Evolutionary conservation across 2,888 invertebrate genomes (phyloP), one percentile per base, ranked within the genome.

Genomic region (Acanthosepion esculentum): DNA sequence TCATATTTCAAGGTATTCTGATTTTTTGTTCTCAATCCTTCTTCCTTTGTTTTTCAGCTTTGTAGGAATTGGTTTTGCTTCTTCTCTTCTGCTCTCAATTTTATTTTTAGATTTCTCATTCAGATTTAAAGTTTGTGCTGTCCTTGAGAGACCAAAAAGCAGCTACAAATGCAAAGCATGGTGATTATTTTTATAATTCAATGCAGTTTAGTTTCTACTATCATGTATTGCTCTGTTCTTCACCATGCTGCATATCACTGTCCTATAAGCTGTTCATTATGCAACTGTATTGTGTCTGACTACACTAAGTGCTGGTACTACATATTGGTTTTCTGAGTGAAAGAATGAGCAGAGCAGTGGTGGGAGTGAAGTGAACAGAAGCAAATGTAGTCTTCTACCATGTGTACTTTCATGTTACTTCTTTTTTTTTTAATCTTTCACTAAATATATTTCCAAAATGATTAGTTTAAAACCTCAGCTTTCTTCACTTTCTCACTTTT

Each of bases 221-320:
- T n/a, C n/a, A 6, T 78, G 78, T 29, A 7, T n/a, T 29, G 78
- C 15, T n/a, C 29, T 59, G 78, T 78, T n/a, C n/a, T n/a, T n/a
- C n/a, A 78, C n/a, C 78, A 78, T 78, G 29, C 78, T n/a, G n/a
- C 78, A n/a, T 78, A 78, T 78, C 6, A 78, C 29, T 29, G n/a
- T 78, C 78, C 78, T 78, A 78, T n/a, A 78, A 78, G n/a, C 12
- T 78, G 4, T 78, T 29, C n/a, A n/a, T 78, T 78, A 78, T 78
- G 78, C 78, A 78, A 78, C 78, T 78, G 29, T n/a, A 78, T 78
- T 78, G 78, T 78, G 78, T 78, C 78, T 78, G 78, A n/a, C n/a
- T 78, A 78, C 8, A n/a, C 29, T 78, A 78, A 78, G 78, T 78
- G 78, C 15, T 29, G 8, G 78, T n/a, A n/a, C 78, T n/a, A 78